Percentiles rank a stretch among this genome's conserved stretches.
Evolutionary conservation across 2,888 invertebrate genomes (phyloP).

Genomic region (Pristionchus mayeri): DNA sequence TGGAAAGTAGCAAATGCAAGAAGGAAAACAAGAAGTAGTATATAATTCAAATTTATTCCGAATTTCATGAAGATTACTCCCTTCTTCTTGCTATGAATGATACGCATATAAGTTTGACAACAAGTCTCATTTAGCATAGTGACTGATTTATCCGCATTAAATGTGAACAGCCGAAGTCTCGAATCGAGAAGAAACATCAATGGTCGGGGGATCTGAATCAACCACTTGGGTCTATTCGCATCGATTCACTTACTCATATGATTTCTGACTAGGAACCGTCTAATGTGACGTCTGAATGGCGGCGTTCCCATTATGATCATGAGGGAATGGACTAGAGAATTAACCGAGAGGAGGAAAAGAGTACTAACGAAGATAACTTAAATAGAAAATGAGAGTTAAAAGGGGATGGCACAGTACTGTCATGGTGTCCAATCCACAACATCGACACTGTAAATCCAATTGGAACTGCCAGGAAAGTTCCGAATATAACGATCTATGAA

Average conservation of each 20-base stretch:
- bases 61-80: background rate
- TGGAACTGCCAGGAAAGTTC: background rate
- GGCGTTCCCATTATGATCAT: background rate
- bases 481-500: background rate
- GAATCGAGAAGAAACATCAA: conserved; percentile 1
- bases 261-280: background rate
- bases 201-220: background rate
- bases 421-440: background rate
- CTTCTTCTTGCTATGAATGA: too few species aligned
- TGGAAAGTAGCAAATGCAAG: too few species aligned
- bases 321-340: background rate
- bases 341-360: background rate
- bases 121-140: conserved; percentile 14
- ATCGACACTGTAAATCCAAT: background rate
- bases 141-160: background rate
- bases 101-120: too few species aligned
- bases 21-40: too few species aligned
- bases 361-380: background rate
- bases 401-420: too few species aligned
- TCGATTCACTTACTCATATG: background rate
- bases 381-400: too few species aligned
- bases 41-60: too few species aligned
- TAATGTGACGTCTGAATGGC: background rate
- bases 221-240: background rate
- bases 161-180: background rate